Percentiles rank a stretch among this genome's conserved stretches.
phyloP scores from a whole-genome alignment of 1,140 invertebrate species.

The Venturia canescens region DNA sequence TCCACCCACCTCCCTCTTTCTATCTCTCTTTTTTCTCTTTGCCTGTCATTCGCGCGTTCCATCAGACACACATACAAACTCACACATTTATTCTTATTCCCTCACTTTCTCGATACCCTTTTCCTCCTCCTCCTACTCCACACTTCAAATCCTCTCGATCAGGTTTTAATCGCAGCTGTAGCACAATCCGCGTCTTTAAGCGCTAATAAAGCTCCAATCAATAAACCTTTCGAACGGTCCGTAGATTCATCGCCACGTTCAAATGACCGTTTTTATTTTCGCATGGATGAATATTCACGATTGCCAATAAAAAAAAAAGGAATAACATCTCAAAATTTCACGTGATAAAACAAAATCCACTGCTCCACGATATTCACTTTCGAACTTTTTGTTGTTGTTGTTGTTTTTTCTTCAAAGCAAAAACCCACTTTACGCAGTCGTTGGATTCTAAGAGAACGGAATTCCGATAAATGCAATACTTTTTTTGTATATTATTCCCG shows the following conservation, averaged over 20 bases:
- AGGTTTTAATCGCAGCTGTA: constrained; percentile 55
- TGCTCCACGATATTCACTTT: too few species aligned
- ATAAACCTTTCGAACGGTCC: constrained; percentile 34
- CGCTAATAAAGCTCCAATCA: constrained; percentile 57
- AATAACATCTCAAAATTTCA: too few species aligned
- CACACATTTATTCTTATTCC: background rate
- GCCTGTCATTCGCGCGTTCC: background rate
- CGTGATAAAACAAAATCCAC: too few species aligned
- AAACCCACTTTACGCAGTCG: too few species aligned
- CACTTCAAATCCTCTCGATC: constrained; percentile 38
- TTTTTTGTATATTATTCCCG: too few species aligned
- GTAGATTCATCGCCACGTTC: constrained; percentile 6
- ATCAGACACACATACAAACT: background rate
- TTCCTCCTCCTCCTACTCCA: constrained; percentile 16
- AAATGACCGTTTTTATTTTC: background rate
- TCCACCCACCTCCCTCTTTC: constrained; percentile 21
- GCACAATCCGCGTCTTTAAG: constrained; percentile 51
- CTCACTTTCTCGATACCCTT: background rate
- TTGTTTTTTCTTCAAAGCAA: too few species aligned
- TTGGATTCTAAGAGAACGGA: too few species aligned
- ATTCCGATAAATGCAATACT: too few species aligned
- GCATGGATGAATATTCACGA: background rate
- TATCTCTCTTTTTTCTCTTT: constrained; percentile 26
- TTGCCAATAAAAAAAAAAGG: too few species aligned
- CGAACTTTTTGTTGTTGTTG: too few species aligned